Percentiles rank a stretch among this genome's conserved stretches.
Conservation (phyloP, 2,888 invertebrate genomes). For the Andrena bicolor region DNA sequence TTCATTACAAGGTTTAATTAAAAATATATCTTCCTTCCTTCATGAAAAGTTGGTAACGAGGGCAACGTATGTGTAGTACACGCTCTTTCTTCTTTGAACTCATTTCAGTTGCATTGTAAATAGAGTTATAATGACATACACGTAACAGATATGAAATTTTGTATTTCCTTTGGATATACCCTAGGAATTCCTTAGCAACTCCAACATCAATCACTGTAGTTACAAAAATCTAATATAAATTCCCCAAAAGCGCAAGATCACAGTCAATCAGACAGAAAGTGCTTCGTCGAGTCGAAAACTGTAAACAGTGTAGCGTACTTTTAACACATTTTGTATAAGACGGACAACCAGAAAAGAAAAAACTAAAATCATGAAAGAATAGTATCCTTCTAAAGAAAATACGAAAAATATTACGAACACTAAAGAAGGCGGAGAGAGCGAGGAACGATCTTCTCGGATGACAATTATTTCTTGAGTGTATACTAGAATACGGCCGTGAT, state of each 20-base stretch:
- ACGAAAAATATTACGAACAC: not conserved
- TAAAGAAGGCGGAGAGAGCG: slow-evolving; percentile 9
- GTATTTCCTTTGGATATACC: no score
- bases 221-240: not conserved
- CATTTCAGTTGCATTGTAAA: no score
- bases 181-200: no score
- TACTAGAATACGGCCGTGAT: slow-evolving; percentile 36
- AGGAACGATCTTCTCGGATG: slow-evolving; percentile 73
- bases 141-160: no score
- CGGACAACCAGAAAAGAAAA: not conserved
- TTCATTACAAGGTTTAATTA: no score
- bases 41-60: no score
- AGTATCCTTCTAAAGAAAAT: not conserved
- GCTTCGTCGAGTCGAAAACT: not conserved
- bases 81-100: no score
- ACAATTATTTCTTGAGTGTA: slow-evolving; percentile 79
- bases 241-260: not conserved
- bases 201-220: not conserved
- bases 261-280: not conserved
- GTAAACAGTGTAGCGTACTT: no score
- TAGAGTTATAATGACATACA: no score
- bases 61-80: no score
- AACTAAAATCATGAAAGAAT: not conserved
- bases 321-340: not conserved
- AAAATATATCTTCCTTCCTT: no score